Conservation (phyloP, 2,797 vertebrate genomes). For the Artibeus jamaicensis region DNA sequence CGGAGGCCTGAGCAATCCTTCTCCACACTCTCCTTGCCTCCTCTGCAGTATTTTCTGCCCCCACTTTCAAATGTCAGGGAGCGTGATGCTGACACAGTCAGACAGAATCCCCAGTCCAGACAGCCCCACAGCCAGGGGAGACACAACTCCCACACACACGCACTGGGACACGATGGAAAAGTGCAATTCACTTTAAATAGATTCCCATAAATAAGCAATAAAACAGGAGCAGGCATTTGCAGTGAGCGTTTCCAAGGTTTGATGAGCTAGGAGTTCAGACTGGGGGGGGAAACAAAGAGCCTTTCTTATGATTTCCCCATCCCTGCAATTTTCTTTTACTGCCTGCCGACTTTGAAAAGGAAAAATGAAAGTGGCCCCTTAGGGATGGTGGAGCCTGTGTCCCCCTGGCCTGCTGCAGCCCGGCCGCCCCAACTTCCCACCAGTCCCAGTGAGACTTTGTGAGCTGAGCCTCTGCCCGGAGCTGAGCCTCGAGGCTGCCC, state of each 20-base stretch:
- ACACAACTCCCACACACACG: neutral
- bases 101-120: conserved; percentile 68
- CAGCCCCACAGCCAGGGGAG: conserved; percentile 63
- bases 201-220: conserved; percentile 78
- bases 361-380: conserved; percentile 34
- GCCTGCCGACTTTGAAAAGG: conserved; percentile 61
- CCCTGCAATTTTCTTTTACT: conserved; percentile 76
- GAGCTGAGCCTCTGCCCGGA: neutral
- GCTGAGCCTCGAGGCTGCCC: neutral
- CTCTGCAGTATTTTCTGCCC: conserved; percentile 26
- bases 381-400: neutral
- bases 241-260: conserved; percentile 71
- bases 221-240: conserved; percentile 73
- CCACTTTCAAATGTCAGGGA: conserved; percentile 38
- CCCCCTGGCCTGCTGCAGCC: neutral
- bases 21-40: neutral
- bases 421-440: conserved; percentile 5
- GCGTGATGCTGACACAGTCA: conserved; percentile 59
- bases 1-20: neutral
- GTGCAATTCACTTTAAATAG: conserved; percentile 75
- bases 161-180: conserved; percentile 58
- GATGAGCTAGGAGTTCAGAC: conserved; percentile 76
- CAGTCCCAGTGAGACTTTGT: neutral
- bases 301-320: conserved; percentile 74
- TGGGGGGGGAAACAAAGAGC: conserved; percentile 66